Conservation (phyloP, 2,797 vertebrate genomes). For the Acanthurus leucopareius region DNA sequence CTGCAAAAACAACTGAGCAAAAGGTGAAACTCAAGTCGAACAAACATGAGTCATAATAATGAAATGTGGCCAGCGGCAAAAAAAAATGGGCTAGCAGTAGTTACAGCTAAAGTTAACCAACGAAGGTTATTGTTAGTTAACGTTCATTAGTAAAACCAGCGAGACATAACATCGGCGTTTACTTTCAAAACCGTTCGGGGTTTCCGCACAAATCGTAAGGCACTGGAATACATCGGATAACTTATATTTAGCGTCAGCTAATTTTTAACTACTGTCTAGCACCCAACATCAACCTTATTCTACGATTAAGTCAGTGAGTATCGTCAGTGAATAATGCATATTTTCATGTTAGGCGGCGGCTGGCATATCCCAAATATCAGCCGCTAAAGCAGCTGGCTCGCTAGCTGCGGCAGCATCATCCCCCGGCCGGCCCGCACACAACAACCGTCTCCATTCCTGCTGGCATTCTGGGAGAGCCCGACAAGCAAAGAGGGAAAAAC, state of each 20-base stretch:
- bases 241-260: neutral
- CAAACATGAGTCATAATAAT: conserved; percentile 63
- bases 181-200: neutral
- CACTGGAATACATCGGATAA: neutral
- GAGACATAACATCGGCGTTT: neutral
- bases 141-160: conserved; percentile 37
- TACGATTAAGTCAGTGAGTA: neutral
- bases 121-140: conserved; percentile 20
- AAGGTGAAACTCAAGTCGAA: conserved; percentile 43
- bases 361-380: conserved; percentile 59
- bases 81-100: conserved; percentile 25
- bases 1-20: conserved; percentile 44
- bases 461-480: conserved; percentile 43
- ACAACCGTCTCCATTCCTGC: conserved; percentile 56
- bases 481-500: conserved; percentile 41
- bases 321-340: conserved; percentile 11
- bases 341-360: conserved; percentile 43
- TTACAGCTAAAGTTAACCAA: conserved; percentile 33
- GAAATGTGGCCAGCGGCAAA: conserved; percentile 60
- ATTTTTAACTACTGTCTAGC: neutral
- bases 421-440: conserved; percentile 68
- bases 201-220: neutral
- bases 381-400: conserved; percentile 63
- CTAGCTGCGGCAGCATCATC: conserved; percentile 40
- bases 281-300: neutral